A percentile compares a stretch with the other conserved stretches of the same genome.
Conservation (phyloP, 1,140 invertebrate species). For the Drosophila seguyi region DNA sequence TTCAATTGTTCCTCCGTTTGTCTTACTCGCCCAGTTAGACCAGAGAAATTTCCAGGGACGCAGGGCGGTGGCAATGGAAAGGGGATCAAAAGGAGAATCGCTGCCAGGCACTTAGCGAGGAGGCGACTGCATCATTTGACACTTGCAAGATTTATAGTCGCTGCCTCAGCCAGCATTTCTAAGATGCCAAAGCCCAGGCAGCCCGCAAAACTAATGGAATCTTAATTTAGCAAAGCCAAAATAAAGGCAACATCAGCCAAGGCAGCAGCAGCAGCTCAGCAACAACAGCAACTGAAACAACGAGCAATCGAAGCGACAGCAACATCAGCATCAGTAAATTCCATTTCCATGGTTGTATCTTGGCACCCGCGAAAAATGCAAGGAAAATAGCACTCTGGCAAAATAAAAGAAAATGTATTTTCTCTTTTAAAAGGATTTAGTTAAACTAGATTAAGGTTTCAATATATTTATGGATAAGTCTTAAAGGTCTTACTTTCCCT, state of each 20-base stretch:
- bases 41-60: slow-evolving; percentile 36
- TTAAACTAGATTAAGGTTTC: neutral
- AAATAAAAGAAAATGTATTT: neutral
- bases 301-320: slow-evolving; percentile 39
- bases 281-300: slow-evolving; percentile 31
- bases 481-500: neutral
- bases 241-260: slow-evolving; percentile 62
- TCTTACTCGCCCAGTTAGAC: slow-evolving; percentile 57
- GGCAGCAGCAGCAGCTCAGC: slow-evolving; percentile 29
- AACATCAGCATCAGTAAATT: slow-evolving; percentile 65
- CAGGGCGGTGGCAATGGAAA: neutral
- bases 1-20: slow-evolving; percentile 74
- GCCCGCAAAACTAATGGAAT: slow-evolving; percentile 83
- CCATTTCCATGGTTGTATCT: slow-evolving; percentile 60
- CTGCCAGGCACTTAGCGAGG: slow-evolving; percentile 75
- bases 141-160: slow-evolving; percentile 81
- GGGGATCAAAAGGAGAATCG: slow-evolving; percentile 60
- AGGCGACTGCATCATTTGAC: slow-evolving; percentile 74
- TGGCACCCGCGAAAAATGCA: slow-evolving; percentile 72
- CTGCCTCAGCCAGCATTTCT: slow-evolving; percentile 76
- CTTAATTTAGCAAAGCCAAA: slow-evolving; percentile 84
- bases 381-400: slow-evolving; percentile 25
- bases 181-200: slow-evolving; percentile 70
- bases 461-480: neutral
- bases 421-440: slow-evolving; percentile 17